Conservation (phyloP, 2,113 vertebrate genomes). For the Lycaon pictus region DNA sequence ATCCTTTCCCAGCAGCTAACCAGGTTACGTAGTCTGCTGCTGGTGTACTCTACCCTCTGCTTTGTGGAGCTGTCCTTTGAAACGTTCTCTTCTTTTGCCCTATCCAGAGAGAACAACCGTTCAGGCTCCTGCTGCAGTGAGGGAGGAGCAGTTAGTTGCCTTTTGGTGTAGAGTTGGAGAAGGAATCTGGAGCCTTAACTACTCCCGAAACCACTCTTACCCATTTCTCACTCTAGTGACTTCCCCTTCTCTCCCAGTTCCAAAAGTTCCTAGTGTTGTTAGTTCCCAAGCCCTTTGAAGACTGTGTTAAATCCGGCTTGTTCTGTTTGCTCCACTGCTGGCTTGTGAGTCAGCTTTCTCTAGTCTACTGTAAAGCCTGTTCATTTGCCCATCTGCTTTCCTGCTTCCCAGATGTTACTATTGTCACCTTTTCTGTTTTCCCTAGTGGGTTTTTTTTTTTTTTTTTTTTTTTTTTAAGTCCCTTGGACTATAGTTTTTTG, state of each 20-base stretch:
- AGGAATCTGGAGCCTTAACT: not conserved
- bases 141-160: not conserved
- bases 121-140: not conserved
- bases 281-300: not conserved
- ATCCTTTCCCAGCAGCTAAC: not conserved
- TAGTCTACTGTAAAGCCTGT: not conserved
- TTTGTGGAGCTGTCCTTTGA: not conserved
- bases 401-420: not conserved
- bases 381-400: slow-evolving; percentile 16
- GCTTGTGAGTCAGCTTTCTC: not conserved
- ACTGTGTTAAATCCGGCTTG: not conserved
- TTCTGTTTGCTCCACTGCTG: not conserved
- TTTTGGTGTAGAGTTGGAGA: slow-evolving; percentile 18
- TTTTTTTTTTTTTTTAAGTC: no score
- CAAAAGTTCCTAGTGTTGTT: not conserved
- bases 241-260: not conserved
- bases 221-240: not conserved
- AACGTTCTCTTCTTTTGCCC: not conserved
- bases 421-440: slow-evolving; percentile 3
- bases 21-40: not conserved
- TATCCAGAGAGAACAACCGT: not conserved
- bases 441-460: not conserved
- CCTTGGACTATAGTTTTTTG: not conserved
- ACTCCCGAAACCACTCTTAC: not conserved
- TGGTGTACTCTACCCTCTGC: not conserved